Evolutionary conservation across 2,113 vertebrate genomes (phyloP).

Genomic region (Pardalotus punctatus): DNA sequence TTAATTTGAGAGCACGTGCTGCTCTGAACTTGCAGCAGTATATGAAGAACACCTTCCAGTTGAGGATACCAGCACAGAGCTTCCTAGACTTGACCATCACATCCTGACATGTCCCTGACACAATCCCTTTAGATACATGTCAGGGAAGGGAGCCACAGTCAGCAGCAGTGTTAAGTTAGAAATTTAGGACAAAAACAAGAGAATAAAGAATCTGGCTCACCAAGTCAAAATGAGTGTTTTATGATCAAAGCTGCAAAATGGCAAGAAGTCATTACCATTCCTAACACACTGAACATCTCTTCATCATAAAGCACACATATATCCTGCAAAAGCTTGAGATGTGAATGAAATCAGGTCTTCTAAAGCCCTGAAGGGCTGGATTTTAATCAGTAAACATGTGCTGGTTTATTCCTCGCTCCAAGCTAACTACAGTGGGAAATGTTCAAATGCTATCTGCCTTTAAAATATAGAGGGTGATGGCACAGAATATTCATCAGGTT

Average conservation of each 20-base stretch:
- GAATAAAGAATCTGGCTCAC: neutral
- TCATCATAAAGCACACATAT: neutral
- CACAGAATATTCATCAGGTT: neutral
- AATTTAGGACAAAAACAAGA: neutral
- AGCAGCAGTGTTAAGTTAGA: neutral
- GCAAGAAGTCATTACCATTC: neutral
- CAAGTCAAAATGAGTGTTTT: neutral
- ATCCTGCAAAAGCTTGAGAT: neutral
- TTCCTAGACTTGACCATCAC: neutral
- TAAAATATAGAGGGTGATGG: neutral
- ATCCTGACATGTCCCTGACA: neutral
- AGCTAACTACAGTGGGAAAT: neutral
- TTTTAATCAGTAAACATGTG: neutral
- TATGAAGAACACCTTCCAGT: neutral
- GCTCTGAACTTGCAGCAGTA: neutral
- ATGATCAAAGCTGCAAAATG: neutral
- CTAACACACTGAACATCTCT: neutral
- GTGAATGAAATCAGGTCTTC: neutral
- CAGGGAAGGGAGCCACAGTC: neutral
- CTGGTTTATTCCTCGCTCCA: neutral
- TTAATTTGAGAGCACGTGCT: neutral
- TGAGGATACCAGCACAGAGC: neutral
- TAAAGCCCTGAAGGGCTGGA: neutral
- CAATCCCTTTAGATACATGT: neutral
- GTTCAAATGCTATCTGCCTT: neutral